These are phyloP conservation scores for Craseonycteris thonglongyai DNA, from an alignment of 2,113 vertebrate genomes.

Conservation along the genomic window DNA sequence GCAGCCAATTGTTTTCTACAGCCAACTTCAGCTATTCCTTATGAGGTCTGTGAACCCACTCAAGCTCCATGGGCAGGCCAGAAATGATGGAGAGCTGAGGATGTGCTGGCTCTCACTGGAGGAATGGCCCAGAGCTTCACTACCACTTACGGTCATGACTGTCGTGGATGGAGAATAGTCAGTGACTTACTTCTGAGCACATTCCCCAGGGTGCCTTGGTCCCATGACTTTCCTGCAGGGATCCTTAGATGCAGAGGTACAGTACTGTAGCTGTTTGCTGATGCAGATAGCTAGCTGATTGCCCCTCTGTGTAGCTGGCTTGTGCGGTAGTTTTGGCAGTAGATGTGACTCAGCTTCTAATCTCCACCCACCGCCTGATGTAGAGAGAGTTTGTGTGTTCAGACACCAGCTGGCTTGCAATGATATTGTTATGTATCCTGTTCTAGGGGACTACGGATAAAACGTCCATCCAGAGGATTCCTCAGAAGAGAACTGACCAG, in stretches of 20 bases:
- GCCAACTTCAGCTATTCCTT: not conserved
- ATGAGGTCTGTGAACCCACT: not conserved
- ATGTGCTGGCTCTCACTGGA: not conserved
- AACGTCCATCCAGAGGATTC: constrained; percentile 1
- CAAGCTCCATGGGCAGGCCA: not conserved
- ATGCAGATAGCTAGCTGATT: not conserved
- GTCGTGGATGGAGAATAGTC: not conserved
- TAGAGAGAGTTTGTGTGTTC: constrained; percentile 20
- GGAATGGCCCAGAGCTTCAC: not conserved
- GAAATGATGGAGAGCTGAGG: not conserved
- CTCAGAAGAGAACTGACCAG: constrained; percentile 35
- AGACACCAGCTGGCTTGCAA: not conserved
- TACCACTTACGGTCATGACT: not conserved
- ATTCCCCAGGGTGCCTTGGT: not conserved
- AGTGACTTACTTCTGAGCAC: not conserved
- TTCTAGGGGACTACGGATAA: constrained; percentile 65
- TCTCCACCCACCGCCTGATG: not conserved
- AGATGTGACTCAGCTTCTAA: constrained; percentile 33
- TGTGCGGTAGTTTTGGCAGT: constrained; percentile 33
- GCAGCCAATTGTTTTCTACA: constrained; percentile 20
- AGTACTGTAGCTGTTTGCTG: not conserved
- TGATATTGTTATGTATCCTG: constrained; percentile 21
- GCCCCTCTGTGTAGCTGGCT: not conserved
- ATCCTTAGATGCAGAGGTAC: constrained; percentile 45
- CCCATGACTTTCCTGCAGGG: not conserved